Conservation (phyloP, 2,113 vertebrate species). For the Glaucidium brasilianum region DNA sequence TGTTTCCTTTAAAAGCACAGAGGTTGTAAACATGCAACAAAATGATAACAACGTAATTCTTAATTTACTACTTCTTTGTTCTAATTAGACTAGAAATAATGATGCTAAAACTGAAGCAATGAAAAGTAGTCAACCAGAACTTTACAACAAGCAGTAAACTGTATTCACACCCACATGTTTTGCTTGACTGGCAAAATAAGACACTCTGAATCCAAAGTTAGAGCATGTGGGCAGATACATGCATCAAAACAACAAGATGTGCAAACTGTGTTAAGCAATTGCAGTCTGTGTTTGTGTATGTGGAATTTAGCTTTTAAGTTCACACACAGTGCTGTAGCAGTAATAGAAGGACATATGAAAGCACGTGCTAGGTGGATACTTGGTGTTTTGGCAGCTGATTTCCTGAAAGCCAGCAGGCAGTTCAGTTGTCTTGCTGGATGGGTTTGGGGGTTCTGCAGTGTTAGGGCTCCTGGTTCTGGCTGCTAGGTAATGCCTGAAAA, state of each 20-base stretch:
- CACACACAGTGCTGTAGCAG: neutral
- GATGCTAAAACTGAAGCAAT: neutral
- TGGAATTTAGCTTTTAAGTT: neutral
- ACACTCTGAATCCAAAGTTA: neutral
- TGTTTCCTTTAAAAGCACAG: neutral
- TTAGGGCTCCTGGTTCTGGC: neutral
- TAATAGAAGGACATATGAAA: neutral
- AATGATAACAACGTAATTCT: neutral
- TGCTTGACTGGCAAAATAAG: neutral
- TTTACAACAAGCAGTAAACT: neutral
- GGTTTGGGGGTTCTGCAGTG: neutral
- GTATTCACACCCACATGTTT: neutral
- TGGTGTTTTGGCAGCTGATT: neutral
- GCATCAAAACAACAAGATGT: neutral
- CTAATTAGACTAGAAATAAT: neutral
- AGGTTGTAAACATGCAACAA: neutral
- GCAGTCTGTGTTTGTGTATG: neutral
- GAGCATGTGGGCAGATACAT: neutral
- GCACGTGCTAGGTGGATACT: accelerated
- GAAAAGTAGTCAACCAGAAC: neutral
- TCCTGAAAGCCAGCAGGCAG: neutral
- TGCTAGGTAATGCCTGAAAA: neutral
- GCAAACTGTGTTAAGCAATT: neutral
- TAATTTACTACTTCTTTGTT: neutral
- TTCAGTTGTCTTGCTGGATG: neutral